These are phyloP conservation scores for Paedocypris sp. DNA, from an alignment of 2,113 vertebrate genomes.

Conservation along the genomic window DNA sequence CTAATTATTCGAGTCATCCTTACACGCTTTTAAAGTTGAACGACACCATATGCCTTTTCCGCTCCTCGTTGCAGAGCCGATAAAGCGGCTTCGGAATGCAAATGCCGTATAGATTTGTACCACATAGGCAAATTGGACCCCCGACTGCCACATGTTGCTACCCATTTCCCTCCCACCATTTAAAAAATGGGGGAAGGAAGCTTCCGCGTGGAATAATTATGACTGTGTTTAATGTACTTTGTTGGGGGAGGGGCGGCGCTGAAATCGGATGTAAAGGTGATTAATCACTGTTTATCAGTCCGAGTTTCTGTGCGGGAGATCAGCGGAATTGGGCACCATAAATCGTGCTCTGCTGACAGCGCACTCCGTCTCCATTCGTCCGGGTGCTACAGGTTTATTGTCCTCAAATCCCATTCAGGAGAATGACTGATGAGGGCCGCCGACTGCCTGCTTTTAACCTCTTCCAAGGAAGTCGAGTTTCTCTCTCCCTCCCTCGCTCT, in stretches of 20 bases:
- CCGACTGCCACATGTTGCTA: not conserved
- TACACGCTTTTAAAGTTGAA: constrained; percentile 50
- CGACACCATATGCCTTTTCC: constrained; percentile 47
- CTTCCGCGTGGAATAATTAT: constrained; percentile 56
- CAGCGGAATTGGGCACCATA: constrained; percentile 70
- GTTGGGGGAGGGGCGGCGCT: constrained; percentile 48
- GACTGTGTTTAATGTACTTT: constrained; percentile 65
- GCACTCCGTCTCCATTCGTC: constrained; percentile 71
- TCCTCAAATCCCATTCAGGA: constrained; percentile 72
- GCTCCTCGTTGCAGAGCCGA: constrained; percentile 18
- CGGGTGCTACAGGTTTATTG: constrained; percentile 71
- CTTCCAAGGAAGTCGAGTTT: constrained; percentile 38
- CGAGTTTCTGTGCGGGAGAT: constrained; percentile 68
- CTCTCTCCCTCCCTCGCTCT: constrained; percentile 23
- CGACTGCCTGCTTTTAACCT: constrained; percentile 48
- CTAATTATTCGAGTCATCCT: constrained; percentile 49
- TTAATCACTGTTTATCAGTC: constrained; percentile 77
- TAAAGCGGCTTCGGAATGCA: constrained; percentile 37
- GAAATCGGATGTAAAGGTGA: constrained; percentile 59
- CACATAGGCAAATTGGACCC: constrained; percentile 16
- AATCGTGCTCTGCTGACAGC: constrained; percentile 64
- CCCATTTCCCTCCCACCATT: not conserved
- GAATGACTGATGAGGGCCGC: constrained; percentile 68
- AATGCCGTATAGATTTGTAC: constrained; percentile 41
- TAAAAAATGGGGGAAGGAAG: constrained; percentile 13